Conservation (phyloP, 2,797 vertebrate species). For the Phataginus tetradactyla region DNA sequence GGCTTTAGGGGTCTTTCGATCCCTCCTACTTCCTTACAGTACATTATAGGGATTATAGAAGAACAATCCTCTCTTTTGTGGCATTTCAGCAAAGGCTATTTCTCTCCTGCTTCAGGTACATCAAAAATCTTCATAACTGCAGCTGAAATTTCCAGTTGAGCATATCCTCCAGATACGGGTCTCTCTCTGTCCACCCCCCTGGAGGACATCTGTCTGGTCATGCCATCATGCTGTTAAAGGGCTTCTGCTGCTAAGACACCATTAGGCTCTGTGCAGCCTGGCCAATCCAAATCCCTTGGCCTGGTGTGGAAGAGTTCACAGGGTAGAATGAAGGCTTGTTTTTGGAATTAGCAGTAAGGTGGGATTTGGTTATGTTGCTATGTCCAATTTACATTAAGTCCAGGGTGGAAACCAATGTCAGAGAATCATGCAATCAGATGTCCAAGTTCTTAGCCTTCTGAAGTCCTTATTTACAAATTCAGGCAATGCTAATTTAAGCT, state of each 20-base stretch:
- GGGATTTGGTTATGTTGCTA: not conserved
- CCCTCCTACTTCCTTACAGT: not conserved
- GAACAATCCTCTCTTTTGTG: not conserved
- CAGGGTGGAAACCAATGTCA: not conserved
- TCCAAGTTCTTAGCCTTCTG: not conserved
- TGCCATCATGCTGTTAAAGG: not conserved
- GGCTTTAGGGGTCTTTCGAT: not conserved
- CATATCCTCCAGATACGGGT: not conserved
- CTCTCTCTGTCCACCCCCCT: not conserved
- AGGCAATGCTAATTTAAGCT: not conserved
- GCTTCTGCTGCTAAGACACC: not conserved
- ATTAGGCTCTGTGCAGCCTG: not conserved
- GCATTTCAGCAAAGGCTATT: not conserved
- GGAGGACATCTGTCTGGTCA: not conserved
- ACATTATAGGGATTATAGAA: not conserved
- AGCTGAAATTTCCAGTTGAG: not conserved
- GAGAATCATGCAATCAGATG: not conserved
- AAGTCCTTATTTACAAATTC: not conserved
- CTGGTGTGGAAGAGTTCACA: not conserved
- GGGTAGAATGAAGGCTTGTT: not conserved
- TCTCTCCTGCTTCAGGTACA: not conserved
- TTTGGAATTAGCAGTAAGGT: not conserved
- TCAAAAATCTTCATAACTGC: not conserved
- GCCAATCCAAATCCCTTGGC: not conserved
- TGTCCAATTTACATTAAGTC: not conserved